Evolutionary conservation across 1,140 invertebrate genomes (phyloP), one percentile per base, ranked within the genome.

Genomic region (Popillia japonica): DNA sequence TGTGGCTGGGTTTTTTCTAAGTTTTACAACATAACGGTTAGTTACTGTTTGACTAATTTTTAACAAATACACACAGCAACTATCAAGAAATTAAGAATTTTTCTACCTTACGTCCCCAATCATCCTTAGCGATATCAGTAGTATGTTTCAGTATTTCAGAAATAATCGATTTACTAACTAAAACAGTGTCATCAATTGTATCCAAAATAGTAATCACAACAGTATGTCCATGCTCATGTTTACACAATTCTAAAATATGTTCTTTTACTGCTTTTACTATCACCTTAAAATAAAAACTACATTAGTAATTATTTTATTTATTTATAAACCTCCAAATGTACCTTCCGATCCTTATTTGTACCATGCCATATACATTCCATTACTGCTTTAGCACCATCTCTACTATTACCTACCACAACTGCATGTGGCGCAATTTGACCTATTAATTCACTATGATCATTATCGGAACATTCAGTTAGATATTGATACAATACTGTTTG

Each of bases 161-260:
- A 20, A 96, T 87, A 61, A 96, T 91, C 11, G 92, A 91, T 87
- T 98, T 98, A 80, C 94, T 94, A 22, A 98, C 89, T 0, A 98
- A 87, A 72, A 96, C 93, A 2, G 97, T 99, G 83, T 99, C 97
- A 87, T 99, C 98, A 0, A 97, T 92, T n/a, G 91, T 90, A 85
- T 98, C 96, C 80, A 98, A 92, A 68, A 98, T 89, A 0, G 95
- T 92, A 76, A 98, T 88, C 40, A 99, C 86, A 8, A 96, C 91
- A 20, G 95, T 87, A 85, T 97, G 93, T 0, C 96, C 96, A 83
- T 96, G 92, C 86, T 98, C 95, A 80, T 98, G 96, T 42, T 90
- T 92, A 22, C 93, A 92, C 9, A 98, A 90, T 79, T 95, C 92
- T 10, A 92, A 87, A 3, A 96, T 89, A 87, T 97, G 92, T 68